Conservation (phyloP, 92 coral and sea anemone species). For the Bergia sp. region DNA sequence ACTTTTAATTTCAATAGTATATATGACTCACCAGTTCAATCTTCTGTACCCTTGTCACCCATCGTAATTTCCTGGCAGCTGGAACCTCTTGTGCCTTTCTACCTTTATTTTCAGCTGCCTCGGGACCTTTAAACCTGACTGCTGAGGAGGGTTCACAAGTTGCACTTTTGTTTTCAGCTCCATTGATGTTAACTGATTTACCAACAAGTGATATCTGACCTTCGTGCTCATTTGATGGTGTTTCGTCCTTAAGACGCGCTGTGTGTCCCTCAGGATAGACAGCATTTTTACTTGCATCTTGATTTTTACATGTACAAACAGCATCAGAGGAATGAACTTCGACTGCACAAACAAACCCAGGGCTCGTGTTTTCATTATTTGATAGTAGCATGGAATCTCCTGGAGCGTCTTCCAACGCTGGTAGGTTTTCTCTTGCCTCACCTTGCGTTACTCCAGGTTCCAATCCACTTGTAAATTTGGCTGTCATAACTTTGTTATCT, state of each 20-base stretch:
- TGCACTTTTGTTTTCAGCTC: neutral
- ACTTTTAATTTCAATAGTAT: neutral
- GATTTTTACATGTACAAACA: neutral
- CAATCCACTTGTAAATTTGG: neutral
- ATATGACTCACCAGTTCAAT: constrained; percentile 57
- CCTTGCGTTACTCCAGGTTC: neutral
- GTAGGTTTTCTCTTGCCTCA: neutral
- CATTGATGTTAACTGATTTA: neutral
- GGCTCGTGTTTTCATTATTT: neutral
- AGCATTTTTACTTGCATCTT: neutral
- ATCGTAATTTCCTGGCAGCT: constrained; percentile 37
- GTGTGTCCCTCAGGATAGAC: neutral
- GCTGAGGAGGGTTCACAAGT: neutral
- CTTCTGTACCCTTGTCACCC: constrained; percentile 71
- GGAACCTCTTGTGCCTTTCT: neutral
- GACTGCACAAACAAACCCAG: neutral
- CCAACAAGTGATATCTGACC: neutral
- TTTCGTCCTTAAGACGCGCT: neutral
- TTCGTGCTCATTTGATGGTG: neutral
- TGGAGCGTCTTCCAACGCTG: neutral
- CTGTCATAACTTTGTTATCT: neutral
- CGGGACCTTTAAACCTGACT: no score
- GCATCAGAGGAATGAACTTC: neutral
- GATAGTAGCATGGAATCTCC: neutral
- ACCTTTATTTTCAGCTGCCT: neutral